These are phyloP conservation scores for Dasyornis broadbenti DNA, from an alignment of 2,113 vertebrate genomes.

Conservation along the genomic window DNA sequence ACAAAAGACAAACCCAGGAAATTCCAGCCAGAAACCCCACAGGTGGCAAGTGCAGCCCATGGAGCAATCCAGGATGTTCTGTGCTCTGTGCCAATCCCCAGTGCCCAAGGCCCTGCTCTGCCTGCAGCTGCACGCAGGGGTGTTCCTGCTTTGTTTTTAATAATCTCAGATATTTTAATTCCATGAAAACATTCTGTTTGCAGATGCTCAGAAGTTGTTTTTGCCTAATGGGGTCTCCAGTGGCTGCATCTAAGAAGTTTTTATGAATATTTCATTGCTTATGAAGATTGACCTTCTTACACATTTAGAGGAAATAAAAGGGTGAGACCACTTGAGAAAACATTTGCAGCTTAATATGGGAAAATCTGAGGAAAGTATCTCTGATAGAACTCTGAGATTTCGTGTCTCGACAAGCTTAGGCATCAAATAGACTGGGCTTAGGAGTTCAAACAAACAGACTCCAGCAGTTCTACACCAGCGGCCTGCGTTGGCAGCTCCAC, in stretches of 20 bases:
- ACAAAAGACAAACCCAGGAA: background rate
- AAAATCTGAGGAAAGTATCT: background rate
- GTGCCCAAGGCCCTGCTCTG: background rate
- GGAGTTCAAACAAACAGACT: background rate
- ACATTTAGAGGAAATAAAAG: background rate
- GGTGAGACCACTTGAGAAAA: background rate
- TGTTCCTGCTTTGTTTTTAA: background rate
- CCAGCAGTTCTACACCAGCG: background rate
- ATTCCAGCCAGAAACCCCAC: background rate
- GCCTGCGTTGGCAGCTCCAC: background rate
- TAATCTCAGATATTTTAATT: background rate
- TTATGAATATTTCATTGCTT: slow-evolving; percentile 24
- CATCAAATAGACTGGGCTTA: background rate
- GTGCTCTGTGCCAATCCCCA: background rate
- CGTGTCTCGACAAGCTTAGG: background rate
- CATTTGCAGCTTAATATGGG: background rate
- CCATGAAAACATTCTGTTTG: background rate
- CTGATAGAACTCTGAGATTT: background rate
- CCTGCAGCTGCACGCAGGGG: rapidly evolving
- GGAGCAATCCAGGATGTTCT: background rate
- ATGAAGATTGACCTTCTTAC: slow-evolving; percentile 2
- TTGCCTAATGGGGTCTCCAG: slow-evolving; percentile 8
- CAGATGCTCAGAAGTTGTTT: background rate
- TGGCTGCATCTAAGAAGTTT: background rate
- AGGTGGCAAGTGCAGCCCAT: background rate